Evolutionary conservation across 2,797 vertebrate genomes (phyloP), one percentile per base, ranked within the genome.

Genomic region (Luscinia megarhynchos): DNA sequence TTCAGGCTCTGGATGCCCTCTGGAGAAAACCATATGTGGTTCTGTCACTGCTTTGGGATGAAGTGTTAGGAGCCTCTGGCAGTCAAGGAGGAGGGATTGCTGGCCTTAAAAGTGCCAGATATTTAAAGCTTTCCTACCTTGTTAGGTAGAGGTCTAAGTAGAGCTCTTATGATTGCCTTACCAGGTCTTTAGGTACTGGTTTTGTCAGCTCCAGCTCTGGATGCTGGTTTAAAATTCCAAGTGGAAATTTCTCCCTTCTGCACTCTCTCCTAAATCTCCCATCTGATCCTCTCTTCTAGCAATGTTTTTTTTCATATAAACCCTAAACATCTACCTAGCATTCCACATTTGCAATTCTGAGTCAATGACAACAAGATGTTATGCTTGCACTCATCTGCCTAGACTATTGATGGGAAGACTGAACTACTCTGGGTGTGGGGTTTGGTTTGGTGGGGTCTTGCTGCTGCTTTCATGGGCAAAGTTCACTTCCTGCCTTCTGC

Each of bases 11-110:
- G 29, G 45, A 59, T 76, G n/a, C 11, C 26, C 38, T 61, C 40
- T 79, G 72, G 32, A 63, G 23, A 54, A 67, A 70, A 38, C 7
- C 0, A 0, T 13, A 3, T 2, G 8, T 32, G 41, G 6, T 63
- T 58, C 40, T 58, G 50, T 43, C 29, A 62, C 15, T 23, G 36
- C 32, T 62, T 11, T 23, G 15, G 26, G 24, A 59, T 79, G 50
- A 86, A 86, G 15, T 0, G 0, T n/a, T 64, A 45, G 46, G 21
- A 77, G 9, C 19, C 29, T 48, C 61, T 70, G 36, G 22, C 22
- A 72, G 43, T 9, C 32, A 40, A 46, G 27, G 12, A 77, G 62
- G 15, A 64, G 20, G 36, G 9, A 66, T 13, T 70, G 13, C 29
- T 79, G 51, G 23, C 27, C 58, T 30, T 21, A 48, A 17, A 83